Base-by-base conservation (phyloP, 2,888 invertebrate species). In the Stenodema calcarata region DNA sequence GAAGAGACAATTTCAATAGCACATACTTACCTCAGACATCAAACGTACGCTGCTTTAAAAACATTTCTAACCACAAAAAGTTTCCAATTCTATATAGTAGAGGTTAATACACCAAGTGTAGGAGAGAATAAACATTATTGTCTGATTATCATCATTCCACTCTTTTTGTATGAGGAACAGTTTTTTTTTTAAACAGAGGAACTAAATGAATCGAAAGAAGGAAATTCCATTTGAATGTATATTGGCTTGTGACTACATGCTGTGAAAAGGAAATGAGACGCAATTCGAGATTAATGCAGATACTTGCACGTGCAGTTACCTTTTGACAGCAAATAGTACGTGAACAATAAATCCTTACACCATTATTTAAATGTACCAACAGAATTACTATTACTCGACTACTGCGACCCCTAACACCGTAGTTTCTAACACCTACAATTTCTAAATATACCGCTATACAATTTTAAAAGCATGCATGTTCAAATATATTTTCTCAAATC, bases 231-330 rank as follows among this genome's bases (percentile, higher is more conserved):
- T 75, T 41, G 14, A 75, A 75, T 44, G 44, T n/a, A 78, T 44
- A 47, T 80, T 85, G 73, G 86, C 81, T 80, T 82, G 82, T 86
- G 80, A 81, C 87, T 87, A 85, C 87, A 87, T 87, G 87, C 87
- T 87, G 87, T 87, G 87, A 87, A 87, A 87, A 87, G 86, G 87
- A 87, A 86, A 62, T 62, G 42, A 81, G 76, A 87, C 78, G 86
- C 87, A 70, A 85, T 81, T 35, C 9, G 28, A 86, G 69, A 86
- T 85, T 87, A 87, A 81, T 87, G 73, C 73, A 73, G 30, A 86
- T 87, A 85, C 86, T 87, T 86, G 86, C 86, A 87, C 87, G 87
- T 87, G 87, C 87, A 87, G 87, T 87, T 84, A 81, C 54, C 27
- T 44, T 73, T 73, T 73, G 27, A 75, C 73, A 75, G 78, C 42